Percentiles rank a stretch among this genome's conserved stretches.
Evolutionary conservation across 2,113 vertebrate species (phyloP).

Genomic region (Pterocles orientalis): DNA sequence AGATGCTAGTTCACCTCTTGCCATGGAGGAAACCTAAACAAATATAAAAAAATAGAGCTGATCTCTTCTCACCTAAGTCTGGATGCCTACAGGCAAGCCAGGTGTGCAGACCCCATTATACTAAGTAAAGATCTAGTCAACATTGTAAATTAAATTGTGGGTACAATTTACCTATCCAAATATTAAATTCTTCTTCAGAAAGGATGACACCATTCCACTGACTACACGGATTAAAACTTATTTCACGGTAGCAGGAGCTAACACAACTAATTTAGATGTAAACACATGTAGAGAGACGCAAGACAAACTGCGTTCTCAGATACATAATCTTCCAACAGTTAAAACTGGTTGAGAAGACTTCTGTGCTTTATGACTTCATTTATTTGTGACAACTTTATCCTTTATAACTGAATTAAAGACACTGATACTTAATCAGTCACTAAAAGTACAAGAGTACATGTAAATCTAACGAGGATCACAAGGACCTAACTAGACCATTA

Average conservation of each 20-base stretch:
- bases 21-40: not conserved
- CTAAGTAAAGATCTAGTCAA: not conserved
- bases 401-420: not conserved
- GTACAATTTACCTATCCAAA: not conserved
- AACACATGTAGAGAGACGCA: not conserved
- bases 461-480: not conserved
- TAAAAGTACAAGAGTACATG: not conserved
- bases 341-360: not conserved
- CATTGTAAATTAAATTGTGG: not conserved
- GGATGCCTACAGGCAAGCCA: not conserved
- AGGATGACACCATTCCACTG: not conserved
- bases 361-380: not conserved
- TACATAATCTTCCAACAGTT: not conserved
- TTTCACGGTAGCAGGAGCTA: accelerated
- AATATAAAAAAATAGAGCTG: not conserved
- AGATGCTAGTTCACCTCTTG: not conserved
- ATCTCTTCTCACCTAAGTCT: not conserved
- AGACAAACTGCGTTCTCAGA: not conserved
- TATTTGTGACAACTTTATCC: not conserved
- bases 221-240: not conserved
- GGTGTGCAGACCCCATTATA: not conserved
- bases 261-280: not conserved
- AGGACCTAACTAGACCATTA: not conserved
- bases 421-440: not conserved
- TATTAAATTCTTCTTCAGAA: not conserved